Evolutionary conservation across 2,113 vertebrate genomes (phyloP), one percentile per base, ranked within the genome.

Genomic region (Salminus brasiliensis): DNA sequence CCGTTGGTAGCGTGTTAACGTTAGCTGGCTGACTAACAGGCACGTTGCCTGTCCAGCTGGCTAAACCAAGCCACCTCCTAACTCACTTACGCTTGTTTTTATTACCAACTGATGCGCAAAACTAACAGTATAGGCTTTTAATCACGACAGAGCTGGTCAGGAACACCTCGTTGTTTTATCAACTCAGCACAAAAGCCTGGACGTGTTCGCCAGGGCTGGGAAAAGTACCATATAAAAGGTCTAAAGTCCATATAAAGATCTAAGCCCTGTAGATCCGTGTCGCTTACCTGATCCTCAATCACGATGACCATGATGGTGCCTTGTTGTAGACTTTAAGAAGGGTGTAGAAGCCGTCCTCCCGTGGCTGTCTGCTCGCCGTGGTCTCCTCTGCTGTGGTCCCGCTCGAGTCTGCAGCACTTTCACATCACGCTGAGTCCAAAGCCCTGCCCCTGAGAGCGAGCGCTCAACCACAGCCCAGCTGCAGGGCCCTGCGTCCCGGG

Each of bases 201-300:
- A 7, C 9, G 47, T 49, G 47, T 49, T 5, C 47, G 2, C 15
- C 12, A 2, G 2, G 15, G 16, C 47, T 49, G 16, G 47, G 6
- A 18, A 49, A 12, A 52, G 47, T 15, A 4, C 8, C 2, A 15
- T 15, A 13, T 4, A 21, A 1, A 3, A 21, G 47, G 1, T 21
- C 21, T 52, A n/a, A 18, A 52, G 18, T n/a, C 6, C 47, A 52
- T 12, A n/a, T 52, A 15, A 49, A 49, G 0, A n/a, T 13, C 1
- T n/a, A 0, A 5, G 16, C 43, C 43, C 1, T 21, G 47, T 25
- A 23, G 23, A 23, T 25, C 5, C 10, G 52, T 23, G n/a, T 15
- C n/a, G 9, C 62, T 57, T 74, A 85, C 84, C 81, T 83, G 53
- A 49, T 80, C 65, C 30, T 85, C 81, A 36, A 85, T 83, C 2